A percentile compares a stretch with the other conserved stretches of the same genome.
Evolutionary conservation across 2,113 vertebrate genomes (phyloP).

Genomic region (Ceyx cyanopectus): DNA sequence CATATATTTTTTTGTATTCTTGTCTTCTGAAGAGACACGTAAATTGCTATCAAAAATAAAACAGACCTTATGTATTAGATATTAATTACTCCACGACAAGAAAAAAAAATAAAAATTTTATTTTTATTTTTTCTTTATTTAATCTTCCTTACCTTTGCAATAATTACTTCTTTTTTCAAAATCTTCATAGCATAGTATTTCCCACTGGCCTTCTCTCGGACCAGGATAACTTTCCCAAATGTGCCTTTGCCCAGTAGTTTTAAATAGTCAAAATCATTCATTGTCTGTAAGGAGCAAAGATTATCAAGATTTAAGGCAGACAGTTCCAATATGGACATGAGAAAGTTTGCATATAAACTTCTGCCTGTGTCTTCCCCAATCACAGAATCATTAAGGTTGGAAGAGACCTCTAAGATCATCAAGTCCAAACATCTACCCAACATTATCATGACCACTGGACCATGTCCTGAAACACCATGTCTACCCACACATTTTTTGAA

Average conservation of each 20-base stretch:
- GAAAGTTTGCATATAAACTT: not conserved
- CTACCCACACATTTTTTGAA: too few relatives aligned
- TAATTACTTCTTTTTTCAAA: slow-evolving; percentile 98
- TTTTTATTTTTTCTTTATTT: too few relatives aligned
- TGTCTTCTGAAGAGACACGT: not conserved
- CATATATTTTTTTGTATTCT: rapidly evolving
- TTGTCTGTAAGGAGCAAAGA: slow-evolving; percentile 83
- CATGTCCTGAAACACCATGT: too few relatives aligned
- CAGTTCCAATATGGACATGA: not conserved
- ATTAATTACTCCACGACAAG: not conserved
- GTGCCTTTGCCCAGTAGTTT: slow-evolving; percentile 98
- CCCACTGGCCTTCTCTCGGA: slow-evolving; percentile 96
- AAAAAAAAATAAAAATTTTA: not conserved
- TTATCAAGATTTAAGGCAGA: not conserved
- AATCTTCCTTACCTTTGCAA: slow-evolving; percentile 89
- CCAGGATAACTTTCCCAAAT: slow-evolving; percentile 97
- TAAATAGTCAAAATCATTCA: slow-evolving; percentile 99
- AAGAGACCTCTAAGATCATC: too few relatives aligned
- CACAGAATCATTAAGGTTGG: too few relatives aligned
- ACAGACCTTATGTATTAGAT: not conserved
- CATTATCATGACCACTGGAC: too few relatives aligned
- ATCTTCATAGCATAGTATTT: slow-evolving; percentile 99
- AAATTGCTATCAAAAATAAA: not conserved
- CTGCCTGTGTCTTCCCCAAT: not conserved
- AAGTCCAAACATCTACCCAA: too few relatives aligned